phyloP scores from a whole-genome alignment of 2,888 invertebrate genomes.

The Agonopterix alstromeriana region DNA sequence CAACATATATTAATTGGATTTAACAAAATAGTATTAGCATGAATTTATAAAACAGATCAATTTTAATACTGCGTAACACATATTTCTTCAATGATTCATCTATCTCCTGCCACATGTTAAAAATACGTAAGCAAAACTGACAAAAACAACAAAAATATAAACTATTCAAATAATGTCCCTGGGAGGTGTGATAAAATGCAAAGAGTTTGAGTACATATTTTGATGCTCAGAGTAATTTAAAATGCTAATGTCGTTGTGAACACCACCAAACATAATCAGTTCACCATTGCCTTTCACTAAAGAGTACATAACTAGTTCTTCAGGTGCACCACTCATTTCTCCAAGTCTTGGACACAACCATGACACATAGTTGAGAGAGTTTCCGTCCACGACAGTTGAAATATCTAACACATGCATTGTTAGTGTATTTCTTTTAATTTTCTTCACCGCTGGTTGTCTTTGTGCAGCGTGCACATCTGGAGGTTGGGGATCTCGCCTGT shows the following conservation, averaged over 20 bases:
- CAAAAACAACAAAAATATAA: no score
- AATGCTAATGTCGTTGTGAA: conserved; percentile 85
- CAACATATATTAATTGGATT: no score
- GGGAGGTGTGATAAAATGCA: conserved; percentile 86
- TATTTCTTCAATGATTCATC: no score
- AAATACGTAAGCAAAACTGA: no score
- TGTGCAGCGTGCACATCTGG: conserved; percentile 44
- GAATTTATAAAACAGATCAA: no score
- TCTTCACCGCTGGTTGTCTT: conserved; percentile 71
- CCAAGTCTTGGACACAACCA: conserved; percentile 84
- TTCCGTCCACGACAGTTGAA: conserved; percentile 80
- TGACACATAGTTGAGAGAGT: conserved; percentile 78
- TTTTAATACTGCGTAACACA: no score
- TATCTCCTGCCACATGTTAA: no score
- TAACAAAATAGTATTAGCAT: no score
- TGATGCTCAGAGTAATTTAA: conserved; percentile 77
- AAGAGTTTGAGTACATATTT: conserved; percentile 83
- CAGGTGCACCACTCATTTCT: conserved; percentile 84
- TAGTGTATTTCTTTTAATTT: conserved; percentile 81
- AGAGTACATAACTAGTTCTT: conserved; percentile 93
- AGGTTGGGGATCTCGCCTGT: conserved; percentile 49
- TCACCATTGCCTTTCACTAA: conserved; percentile 94
- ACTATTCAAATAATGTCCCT: conserved; percentile 78
- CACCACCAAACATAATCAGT: conserved; percentile 97
- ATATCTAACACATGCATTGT: conserved; percentile 93